Conservation (phyloP, 2,113 vertebrate species). For the Menidia beryllina region DNA sequence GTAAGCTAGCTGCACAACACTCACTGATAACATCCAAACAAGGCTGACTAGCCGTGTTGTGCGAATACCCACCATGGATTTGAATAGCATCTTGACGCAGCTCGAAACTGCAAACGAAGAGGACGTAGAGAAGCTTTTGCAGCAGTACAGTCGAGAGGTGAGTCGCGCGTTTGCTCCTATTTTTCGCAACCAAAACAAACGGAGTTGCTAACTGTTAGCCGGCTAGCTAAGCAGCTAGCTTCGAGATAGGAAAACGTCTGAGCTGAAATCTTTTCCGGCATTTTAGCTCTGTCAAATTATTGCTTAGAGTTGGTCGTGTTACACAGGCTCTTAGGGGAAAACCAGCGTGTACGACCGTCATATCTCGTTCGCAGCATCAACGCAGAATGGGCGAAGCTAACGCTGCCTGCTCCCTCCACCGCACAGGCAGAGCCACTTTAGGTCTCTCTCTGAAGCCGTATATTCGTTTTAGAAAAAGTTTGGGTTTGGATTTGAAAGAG, state of each 20-base stretch:
- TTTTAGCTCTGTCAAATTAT: neutral
- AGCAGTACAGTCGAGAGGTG: slow-evolving; percentile 80
- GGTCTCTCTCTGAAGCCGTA: neutral
- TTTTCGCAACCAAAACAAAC: slow-evolving; percentile 66
- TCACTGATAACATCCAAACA: neutral
- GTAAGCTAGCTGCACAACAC: slow-evolving; percentile 33
- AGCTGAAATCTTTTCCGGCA: neutral
- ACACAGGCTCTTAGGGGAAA: neutral
- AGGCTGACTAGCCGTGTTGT: neutral
- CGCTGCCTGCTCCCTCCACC: neutral
- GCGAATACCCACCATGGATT: slow-evolving; percentile 68
- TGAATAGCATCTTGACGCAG: slow-evolving; percentile 69
- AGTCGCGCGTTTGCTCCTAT: slow-evolving; percentile 23
- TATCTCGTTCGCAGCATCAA: neutral
- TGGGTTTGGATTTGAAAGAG: neutral
- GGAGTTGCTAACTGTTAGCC: slow-evolving; percentile 36
- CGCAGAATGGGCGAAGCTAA: slow-evolving; percentile 15
- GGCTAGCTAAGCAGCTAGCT: slow-evolving; percentile 33
- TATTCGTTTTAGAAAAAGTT: neutral
- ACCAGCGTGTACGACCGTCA: no score
- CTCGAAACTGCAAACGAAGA: slow-evolving; percentile 71
- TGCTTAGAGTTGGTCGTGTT: neutral
- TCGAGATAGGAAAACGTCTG: neutral
- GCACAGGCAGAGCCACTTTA: slow-evolving; percentile 4
- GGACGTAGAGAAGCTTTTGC: slow-evolving; percentile 66